Percentiles rank a stretch among this genome's conserved stretches.
phyloP scores from a whole-genome alignment of 2,113 vertebrate species.

The Candoia aspera region DNA sequence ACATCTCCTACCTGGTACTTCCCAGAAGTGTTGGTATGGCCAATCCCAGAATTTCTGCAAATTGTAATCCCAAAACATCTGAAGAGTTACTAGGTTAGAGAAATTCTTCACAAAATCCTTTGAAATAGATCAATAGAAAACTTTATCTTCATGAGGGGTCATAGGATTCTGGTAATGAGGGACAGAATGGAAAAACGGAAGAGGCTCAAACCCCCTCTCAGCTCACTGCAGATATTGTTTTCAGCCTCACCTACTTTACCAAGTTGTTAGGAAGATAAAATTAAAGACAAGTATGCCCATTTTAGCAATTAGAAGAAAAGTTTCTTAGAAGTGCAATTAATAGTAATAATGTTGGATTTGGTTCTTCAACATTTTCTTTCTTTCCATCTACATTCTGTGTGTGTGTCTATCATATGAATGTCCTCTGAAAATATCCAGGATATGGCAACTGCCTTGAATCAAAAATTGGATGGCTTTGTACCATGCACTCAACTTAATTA shows the following conservation, averaged over 20 bases:
- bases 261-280: not conserved
- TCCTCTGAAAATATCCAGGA: not conserved
- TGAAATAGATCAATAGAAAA: not conserved
- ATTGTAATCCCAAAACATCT: not conserved
- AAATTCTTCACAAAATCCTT: not conserved
- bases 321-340: not conserved
- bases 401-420: not conserved
- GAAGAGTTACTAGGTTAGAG: not conserved
- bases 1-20: not conserved
- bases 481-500: not conserved
- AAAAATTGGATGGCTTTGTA: not conserved
- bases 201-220: not conserved
- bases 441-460: not conserved
- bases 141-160: not conserved
- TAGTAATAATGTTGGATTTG: not conserved
- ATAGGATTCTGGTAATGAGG: not conserved
- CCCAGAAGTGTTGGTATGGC: not conserved
- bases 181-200: not conserved
- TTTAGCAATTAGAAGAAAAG: not conserved
- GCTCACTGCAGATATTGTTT: not conserved
- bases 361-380: not conserved
- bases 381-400: not conserved
- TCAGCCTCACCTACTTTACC: not conserved
- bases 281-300: not conserved
- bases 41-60: not conserved